A percentile compares a stretch with the other conserved stretches of the same genome.
Evolutionary conservation across 2,113 vertebrate species (phyloP).

Genomic region (Channa maculata): DNA sequence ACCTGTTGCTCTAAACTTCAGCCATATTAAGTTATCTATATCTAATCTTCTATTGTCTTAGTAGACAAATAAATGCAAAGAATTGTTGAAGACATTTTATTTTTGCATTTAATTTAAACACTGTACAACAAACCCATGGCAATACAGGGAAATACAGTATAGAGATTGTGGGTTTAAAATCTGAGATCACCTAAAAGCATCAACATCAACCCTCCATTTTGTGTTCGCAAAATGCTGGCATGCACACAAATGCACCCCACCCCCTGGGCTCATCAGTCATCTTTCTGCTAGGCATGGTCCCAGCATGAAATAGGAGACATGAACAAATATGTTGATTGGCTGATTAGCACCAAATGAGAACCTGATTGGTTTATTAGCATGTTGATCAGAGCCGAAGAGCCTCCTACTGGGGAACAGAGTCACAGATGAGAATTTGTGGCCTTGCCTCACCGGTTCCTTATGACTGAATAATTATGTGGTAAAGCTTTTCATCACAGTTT

Average conservation of each 20-base stretch:
- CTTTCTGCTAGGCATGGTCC: slow-evolving; percentile 30
- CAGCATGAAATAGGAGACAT: slow-evolving; percentile 47
- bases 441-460: slow-evolving; percentile 18
- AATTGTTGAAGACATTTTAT: too few relatives aligned
- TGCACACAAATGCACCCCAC: not conserved
- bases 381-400: slow-evolving; percentile 57
- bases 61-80: too few relatives aligned
- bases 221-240: not conserved
- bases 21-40: too few relatives aligned
- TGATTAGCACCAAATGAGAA: slow-evolving; percentile 62
- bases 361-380: slow-evolving; percentile 72
- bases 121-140: too few relatives aligned
- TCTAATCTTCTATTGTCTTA: too few relatives aligned
- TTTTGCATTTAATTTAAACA: too few relatives aligned
- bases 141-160: too few relatives aligned
- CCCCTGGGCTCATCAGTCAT: slow-evolving; percentile 30
- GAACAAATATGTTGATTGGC: slow-evolving; percentile 70
- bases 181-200: too few relatives aligned
- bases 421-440: slow-evolving; percentile 16
- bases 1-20: too few relatives aligned
- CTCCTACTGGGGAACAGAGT: slow-evolving; percentile 21
- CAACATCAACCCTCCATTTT: not conserved
- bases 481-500: not conserved
- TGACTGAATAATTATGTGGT: slow-evolving; percentile 14
- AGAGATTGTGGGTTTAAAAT: too few relatives aligned